Percentiles rank a stretch among this genome's conserved stretches.
Conservation (phyloP, 2,888 invertebrate genomes). For the Cyclophora punctaria region DNA sequence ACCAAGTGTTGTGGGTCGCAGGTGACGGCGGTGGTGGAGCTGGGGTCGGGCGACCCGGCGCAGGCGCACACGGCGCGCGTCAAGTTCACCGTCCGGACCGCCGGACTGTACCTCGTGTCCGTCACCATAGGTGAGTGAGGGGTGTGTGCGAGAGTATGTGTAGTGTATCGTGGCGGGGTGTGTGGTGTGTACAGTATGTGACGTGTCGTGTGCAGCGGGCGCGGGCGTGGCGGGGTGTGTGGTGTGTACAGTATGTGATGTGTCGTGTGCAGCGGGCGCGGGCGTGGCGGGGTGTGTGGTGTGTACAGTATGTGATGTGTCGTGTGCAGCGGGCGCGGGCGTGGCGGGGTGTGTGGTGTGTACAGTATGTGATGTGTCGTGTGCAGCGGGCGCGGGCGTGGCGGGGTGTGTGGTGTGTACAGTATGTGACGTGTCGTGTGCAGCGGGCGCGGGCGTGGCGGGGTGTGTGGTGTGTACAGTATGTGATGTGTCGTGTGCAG, state of each 20-base stretch:
- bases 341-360: constrained; percentile 74
- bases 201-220: no score
- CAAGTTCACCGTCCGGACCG: constrained; percentile 93
- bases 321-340: not conserved
- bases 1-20: constrained; percentile 32
- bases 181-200: no score
- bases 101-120: constrained; percentile 91
- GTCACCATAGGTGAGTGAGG: constrained; percentile 80
- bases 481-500: no score
- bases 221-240: constrained; percentile 59
- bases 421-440: constrained; percentile 82
- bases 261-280: not conserved
- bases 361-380: constrained; percentile 77
- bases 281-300: constrained; percentile 85
- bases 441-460: constrained; percentile 79
- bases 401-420: constrained; percentile 83
- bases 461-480: constrained; percentile 44
- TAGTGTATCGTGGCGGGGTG: not conserved
- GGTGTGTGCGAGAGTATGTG: not conserved
- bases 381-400: constrained; percentile 80
- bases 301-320: constrained; percentile 12
- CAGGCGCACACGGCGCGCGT: constrained; percentile 90
- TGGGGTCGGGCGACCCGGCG: constrained; percentile 91
- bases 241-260: constrained; percentile 46
- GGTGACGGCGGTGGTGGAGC: constrained; percentile 88